Conservation (phyloP, 1,140 invertebrate species). For the Drosophila persimilis region DNA sequence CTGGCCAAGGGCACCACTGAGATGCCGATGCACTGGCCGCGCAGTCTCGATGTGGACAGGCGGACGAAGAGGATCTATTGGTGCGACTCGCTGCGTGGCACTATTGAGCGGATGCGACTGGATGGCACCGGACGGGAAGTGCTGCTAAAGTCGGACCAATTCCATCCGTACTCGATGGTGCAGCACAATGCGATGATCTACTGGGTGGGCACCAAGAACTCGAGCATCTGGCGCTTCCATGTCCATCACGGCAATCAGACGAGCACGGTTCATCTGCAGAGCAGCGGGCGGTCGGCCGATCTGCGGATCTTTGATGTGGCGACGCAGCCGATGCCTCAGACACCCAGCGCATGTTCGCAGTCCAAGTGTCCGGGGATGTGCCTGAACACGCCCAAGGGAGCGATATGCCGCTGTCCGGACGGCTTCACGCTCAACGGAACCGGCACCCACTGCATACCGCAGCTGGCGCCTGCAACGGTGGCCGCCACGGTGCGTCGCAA, state of each 20-base stretch:
- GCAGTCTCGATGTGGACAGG: conserved; percentile 93
- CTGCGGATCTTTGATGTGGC: conserved; percentile 71
- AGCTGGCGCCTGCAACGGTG: conserved; percentile 41
- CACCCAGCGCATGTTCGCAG: conserved; percentile 62
- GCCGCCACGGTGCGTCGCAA: conserved; percentile 33
- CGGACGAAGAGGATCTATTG: conserved; percentile 89
- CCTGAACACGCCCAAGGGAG: conserved; percentile 71
- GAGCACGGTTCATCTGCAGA: conserved; percentile 57
- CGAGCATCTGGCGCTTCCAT: conserved; percentile 62
- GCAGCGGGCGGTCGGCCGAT: conserved; percentile 54
- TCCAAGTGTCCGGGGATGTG: conserved; percentile 80
- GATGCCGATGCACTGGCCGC: conserved; percentile 89
- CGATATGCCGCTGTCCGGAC: conserved; percentile 79
- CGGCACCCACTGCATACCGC: conserved; percentile 73
- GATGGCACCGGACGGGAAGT: conserved; percentile 88
- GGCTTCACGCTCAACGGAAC: conserved; percentile 72
- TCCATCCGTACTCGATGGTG: conserved; percentile 90
- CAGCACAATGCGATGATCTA: conserved; percentile 86
- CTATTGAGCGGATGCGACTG: conserved; percentile 90
- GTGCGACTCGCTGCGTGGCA: conserved; percentile 85
- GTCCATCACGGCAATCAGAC: conserved; percentile 51
- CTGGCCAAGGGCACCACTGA: conserved; percentile 84
- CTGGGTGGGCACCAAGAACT: conserved; percentile 86
- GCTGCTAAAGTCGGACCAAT: conserved; percentile 85
- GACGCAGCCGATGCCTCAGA: conserved; percentile 44